These are phyloP conservation scores for Laothoe populi DNA, from an alignment of 2,888 invertebrate species.

Conservation along the genomic window DNA sequence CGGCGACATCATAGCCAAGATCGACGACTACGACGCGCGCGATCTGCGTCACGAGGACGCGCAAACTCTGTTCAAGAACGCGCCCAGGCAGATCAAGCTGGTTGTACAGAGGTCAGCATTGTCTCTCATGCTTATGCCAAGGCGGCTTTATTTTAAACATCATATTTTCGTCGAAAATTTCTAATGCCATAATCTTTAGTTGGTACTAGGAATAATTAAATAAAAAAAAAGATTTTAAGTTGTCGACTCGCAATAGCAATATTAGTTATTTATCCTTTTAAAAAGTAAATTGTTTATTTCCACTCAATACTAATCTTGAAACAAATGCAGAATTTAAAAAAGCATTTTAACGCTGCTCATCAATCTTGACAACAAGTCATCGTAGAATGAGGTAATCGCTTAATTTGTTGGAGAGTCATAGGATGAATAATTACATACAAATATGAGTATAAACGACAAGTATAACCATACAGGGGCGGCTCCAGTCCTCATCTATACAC, in stretches of 20 bases:
- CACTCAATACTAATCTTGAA: neutral
- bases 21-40: slow-evolving; percentile 94
- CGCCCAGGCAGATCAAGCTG: slow-evolving; percentile 91
- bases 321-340: neutral
- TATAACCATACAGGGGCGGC: slow-evolving; percentile 73
- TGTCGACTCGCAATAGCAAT: neutral
- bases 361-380: neutral
- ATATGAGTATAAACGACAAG: slow-evolving; percentile 32
- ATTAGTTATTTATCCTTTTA: no score
- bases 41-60: slow-evolving; percentile 96
- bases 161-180: neutral
- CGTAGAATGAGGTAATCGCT: slow-evolving; percentile 4
- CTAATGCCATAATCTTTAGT: neutral
- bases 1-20: slow-evolving; percentile 96
- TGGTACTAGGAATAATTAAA: neutral
- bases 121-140: neutral
- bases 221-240: neutral
- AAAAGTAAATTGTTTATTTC: no score
- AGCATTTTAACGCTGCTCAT: neutral
- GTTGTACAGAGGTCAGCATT: slow-evolving; percentile 91
- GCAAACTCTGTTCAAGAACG: slow-evolving; percentile 93
- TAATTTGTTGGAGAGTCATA: slow-evolving; percentile 4
- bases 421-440: slow-evolving; percentile 13
- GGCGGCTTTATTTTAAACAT: neutral
- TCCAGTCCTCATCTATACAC: slow-evolving; percentile 76